These are phyloP conservation scores for Urocolius indicus DNA, from an alignment of 2,113 vertebrate species.

Conservation along the genomic window DNA sequence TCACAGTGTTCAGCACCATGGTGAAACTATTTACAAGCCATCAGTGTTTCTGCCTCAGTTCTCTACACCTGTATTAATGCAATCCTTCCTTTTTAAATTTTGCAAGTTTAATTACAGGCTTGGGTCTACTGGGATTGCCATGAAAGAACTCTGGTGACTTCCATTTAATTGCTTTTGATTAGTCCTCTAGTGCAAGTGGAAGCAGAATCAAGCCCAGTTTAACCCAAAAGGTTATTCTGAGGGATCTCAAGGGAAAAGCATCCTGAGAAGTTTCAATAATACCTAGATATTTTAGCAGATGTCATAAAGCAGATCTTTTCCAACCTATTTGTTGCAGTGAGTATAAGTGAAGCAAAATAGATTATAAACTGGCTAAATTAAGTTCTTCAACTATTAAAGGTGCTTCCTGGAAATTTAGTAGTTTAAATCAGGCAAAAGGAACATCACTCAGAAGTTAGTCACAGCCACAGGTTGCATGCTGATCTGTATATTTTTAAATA, in stretches of 20 bases:
- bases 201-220: background rate
- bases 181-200: background rate
- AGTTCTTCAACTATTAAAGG: conserved; percentile 18
- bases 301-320: background rate
- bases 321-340: background rate
- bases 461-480: background rate
- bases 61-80: background rate
- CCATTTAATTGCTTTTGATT: conserved; percentile 21
- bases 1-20: background rate
- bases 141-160: background rate
- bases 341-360: conserved; percentile 14
- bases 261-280: background rate
- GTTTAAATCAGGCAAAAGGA: conserved; percentile 8
- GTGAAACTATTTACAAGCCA: background rate
- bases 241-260: background rate
- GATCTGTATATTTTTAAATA: background rate
- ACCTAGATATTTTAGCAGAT: background rate
- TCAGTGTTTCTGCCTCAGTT: background rate
- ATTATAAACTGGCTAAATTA: conserved; percentile 9
- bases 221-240: background rate
- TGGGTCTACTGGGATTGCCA: background rate
- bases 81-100: background rate
- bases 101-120: conserved; percentile 6
- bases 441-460: conserved; percentile 1
- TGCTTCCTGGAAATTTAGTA: conserved; percentile 16